Conservation (phyloP, 2,888 invertebrate species). For the Platerodrilus igneus region DNA sequence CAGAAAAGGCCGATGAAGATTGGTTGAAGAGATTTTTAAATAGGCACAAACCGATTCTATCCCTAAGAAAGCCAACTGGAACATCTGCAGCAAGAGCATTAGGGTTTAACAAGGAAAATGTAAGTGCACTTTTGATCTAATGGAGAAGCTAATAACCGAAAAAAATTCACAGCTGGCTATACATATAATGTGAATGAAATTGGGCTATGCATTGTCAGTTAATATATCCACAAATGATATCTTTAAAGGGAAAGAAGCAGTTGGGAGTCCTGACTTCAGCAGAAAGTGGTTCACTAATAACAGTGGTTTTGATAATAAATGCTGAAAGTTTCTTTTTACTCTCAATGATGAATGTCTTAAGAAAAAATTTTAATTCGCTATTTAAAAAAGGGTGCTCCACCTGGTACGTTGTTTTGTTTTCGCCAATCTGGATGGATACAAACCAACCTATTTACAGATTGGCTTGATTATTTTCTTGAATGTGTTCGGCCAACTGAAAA, state of each 20-base stretch:
- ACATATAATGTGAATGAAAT: conserved; percentile 37
- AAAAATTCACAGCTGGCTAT: conserved; percentile 14
- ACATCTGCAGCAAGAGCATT: too few species aligned
- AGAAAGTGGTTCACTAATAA: conserved; percentile 30
- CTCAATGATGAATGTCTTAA: conserved; percentile 5
- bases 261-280: conserved; percentile 26
- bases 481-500: conserved; percentile 12
- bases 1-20: too few species aligned
- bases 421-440: conserved; percentile 33
- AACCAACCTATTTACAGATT: conserved; percentile 27
- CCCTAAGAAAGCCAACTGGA: too few species aligned
- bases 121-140: background rate
- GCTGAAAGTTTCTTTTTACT: conserved; percentile 7
- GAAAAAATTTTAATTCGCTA: conserved; percentile 5
- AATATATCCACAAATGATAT: conserved; percentile 28
- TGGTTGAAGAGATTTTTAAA: too few species aligned
- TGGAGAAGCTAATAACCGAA: background rate
- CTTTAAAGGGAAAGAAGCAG: conserved; percentile 31
- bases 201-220: conserved; percentile 34
- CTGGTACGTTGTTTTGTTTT: conserved; percentile 6
- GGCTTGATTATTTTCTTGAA: conserved; percentile 30
- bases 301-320: conserved; percentile 10
- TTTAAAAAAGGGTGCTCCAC: too few species aligned
- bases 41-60: too few species aligned
- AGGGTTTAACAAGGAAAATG: too few species aligned